Base-by-base conservation (phyloP, 2,797 vertebrate genomes). In the Malurus leucopterus region DNA sequence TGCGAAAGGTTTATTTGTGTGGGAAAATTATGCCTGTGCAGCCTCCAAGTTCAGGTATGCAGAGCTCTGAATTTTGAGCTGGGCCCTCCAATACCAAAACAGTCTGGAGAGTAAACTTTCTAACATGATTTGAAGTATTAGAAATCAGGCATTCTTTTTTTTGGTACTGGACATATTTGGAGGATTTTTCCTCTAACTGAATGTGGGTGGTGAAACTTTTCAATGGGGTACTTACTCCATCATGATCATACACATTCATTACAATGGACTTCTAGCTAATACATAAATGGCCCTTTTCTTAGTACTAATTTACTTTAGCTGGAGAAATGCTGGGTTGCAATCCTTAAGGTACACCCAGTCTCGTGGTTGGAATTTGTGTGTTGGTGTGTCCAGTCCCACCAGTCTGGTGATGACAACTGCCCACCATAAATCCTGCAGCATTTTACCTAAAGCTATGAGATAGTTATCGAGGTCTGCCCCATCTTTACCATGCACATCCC, bases 1-100 rank as follows among this genome's bases (percentile, higher is more conserved):
- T 84, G 49, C 40, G 51, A 72, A 44, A 15, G 4, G 1, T 61
- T 76, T 69, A 27, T 82, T 83, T 89, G 20, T 30, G 8, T 57
- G 30, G 41, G 59, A n/a, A 75, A 75, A 61, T 29, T 9, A 47
- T 40, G 15, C 47, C 32, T 50, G 0, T 81, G 40, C 16, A 59
- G 51, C n/a, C 30, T 59, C 23, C 1, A 6, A 6, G 32, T 8
- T 54, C 43, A 22, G 58, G 16, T 74, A 19, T 64, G 27, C 30
- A 61, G 27, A 63, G 12, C 71, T 90, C 30, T 85, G 57, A 49
- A 40, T 87, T 80, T 70, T 69, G 65, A 89, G 23, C 50, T 71
- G 58, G 7, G 32, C 15, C 15, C 6, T 67, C 40, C 46, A 32
- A 29, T 40, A 24, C 2, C 1, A 11, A 29, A 40, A 11, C 46